These are phyloP conservation scores for Drosophila glabriapex DNA, from an alignment of 2,888 invertebrate genomes.

Conservation along the genomic window DNA sequence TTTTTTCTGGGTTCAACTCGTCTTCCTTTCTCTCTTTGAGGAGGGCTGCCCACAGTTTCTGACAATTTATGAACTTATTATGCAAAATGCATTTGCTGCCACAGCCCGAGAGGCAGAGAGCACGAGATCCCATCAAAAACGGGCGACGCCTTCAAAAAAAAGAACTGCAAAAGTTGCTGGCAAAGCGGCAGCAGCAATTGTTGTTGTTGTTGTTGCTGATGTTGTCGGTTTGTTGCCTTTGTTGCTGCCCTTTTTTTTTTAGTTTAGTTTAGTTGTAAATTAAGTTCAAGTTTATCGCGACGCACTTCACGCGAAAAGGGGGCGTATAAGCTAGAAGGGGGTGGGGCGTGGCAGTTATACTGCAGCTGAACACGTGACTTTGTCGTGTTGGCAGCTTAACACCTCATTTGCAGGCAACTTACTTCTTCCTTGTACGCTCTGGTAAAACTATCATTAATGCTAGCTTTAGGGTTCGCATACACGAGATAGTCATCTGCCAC, in stretches of 20 bases:
- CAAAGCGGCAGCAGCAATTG: conserved; percentile 11
- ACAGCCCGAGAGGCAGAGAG: background rate
- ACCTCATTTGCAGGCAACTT: conserved; percentile 64
- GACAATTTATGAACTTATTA: conserved; percentile 67
- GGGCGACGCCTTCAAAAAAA: conserved; percentile 46
- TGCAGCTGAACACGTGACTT: conserved; percentile 55
- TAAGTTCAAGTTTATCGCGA: conserved; percentile 66
- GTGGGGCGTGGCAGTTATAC: conserved; percentile 42
- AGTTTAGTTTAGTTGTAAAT: conserved; percentile 56
- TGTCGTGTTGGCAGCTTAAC: conserved; percentile 65
- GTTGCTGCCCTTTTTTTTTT: conserved; percentile 33
- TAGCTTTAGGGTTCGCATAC: conserved; percentile 7
- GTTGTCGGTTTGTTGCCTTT: conserved; percentile 8
- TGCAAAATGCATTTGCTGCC: conserved; percentile 52
- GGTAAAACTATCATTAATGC: conserved; percentile 52
- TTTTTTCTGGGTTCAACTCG: conserved; percentile 2
- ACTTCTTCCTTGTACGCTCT: conserved; percentile 13
- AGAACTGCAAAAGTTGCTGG: conserved; percentile 1
- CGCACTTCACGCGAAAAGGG: conserved; percentile 64
- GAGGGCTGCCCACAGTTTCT: conserved; percentile 32
- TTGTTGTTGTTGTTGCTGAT: conserved; percentile 16
- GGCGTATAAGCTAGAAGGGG: background rate
- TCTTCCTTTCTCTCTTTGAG: background rate
- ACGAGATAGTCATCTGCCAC: conserved; percentile 49
- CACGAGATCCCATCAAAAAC: conserved; percentile 37